Evolutionary conservation across 2,797 vertebrate species (phyloP), one percentile per base, ranked within the genome.

Genomic region (Taeniopygia guttata): DNA sequence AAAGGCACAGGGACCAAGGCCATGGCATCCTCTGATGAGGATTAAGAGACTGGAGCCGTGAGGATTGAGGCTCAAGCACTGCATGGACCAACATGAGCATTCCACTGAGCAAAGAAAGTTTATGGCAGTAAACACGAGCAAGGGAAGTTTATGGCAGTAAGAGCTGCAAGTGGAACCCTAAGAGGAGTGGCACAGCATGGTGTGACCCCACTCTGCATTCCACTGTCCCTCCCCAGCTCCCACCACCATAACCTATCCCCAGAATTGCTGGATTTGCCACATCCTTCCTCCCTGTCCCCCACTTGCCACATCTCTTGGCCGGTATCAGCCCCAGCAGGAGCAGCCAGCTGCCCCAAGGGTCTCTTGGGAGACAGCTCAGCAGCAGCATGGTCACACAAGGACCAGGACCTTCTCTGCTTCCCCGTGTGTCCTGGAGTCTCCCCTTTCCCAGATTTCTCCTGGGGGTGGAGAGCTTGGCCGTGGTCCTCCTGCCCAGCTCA

Each of bases 211-310:
- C 19, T 45, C 42, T 34, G 48, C n/a, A 9, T 27, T 55, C 38
- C 46, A 26, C 13, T 10, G 51, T 20, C 4, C 27, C 64, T 56
- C 52, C 26, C 11, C 1, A 0, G 15, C 43, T 78, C 22, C 70
- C 4, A 5, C 5, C 18, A 22, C 22, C 22, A 43, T 0, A 0
- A 36, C 2, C 17, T 38, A 32, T 21, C 63, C 27, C 19, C 8
- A 1, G 1, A 60, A 67, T 2, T 13, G 8, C 22, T 72, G 55
- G 14, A 48, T 64, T 85, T 82, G 22, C 63, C 56, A 26, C 26
- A 14, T 49, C 36, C 7, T 30, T 49, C 25, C 25, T 59, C 26
- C 34, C 38, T 52, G 27, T 48, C 52, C 60, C 36, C 55, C 74
- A 29, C 29, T 26, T 48, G 17, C 45, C 48, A 22, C 3, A 1